Conservation (phyloP, 2,113 vertebrate species). For the Albula goreensis region DNA sequence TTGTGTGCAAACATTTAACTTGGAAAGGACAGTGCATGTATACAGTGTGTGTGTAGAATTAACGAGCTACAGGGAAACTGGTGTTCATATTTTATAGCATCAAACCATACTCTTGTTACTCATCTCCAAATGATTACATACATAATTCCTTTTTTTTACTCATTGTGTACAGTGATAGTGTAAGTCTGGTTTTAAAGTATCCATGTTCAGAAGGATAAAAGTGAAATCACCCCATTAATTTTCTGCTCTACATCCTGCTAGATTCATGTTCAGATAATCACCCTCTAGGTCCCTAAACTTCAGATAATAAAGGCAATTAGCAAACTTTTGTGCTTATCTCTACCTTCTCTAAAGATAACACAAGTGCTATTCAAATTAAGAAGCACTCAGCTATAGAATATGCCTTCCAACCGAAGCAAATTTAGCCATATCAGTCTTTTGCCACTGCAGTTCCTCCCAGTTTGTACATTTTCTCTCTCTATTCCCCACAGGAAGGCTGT, state of each 20-base stretch:
- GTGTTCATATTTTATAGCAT: too few species aligned
- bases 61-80: too few species aligned
- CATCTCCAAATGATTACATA: too few species aligned
- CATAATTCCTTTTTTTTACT: too few species aligned
- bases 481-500: not conserved
- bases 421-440: not conserved
- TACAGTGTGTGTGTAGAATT: too few species aligned
- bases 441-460: not conserved
- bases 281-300: not conserved
- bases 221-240: not conserved
- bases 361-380: constrained; percentile 16
- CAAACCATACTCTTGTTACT: too few species aligned
- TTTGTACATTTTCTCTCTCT: not conserved
- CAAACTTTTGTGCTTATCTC: constrained; percentile 24
- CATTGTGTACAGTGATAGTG: too few species aligned
- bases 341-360: constrained; percentile 18
- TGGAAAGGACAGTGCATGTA: too few species aligned
- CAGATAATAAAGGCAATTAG: constrained; percentile 30
- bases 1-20: too few species aligned
- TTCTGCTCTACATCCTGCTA: not conserved
- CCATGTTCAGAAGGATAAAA: not conserved
- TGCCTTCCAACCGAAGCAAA: not conserved
- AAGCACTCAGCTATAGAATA: constrained; percentile 10
- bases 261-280: constrained; percentile 13
- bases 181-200: not conserved